Evolutionary conservation across 2,797 vertebrate species (phyloP).

Genomic region (Prionace glauca): DNA sequence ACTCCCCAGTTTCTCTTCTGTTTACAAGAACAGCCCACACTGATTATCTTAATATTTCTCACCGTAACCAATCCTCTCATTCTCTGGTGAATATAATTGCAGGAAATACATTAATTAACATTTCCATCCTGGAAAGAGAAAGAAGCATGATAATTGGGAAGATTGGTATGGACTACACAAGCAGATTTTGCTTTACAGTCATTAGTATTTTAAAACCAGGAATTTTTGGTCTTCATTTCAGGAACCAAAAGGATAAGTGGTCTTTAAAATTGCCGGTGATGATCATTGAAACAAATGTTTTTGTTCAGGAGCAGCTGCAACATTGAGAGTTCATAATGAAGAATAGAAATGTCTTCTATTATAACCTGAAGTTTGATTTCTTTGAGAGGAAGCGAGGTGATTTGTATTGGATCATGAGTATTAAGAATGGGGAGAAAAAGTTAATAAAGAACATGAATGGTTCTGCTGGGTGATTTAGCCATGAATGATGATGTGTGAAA

Average conservation of each 20-base stretch:
- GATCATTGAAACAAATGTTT: slow-evolving; percentile 13
- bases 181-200: slow-evolving; percentile 20
- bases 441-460: background rate
- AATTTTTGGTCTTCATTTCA: background rate
- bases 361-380: slow-evolving; percentile 17
- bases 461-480: background rate
- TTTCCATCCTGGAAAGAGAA: slow-evolving; percentile 12
- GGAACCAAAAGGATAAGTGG: slow-evolving; percentile 19
- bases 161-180: background rate
- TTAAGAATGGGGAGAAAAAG: background rate
- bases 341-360: background rate
- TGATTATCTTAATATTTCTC: slow-evolving; percentile 26
- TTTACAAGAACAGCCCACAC: slow-evolving; percentile 4
- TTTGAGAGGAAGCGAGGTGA: background rate
- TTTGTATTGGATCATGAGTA: background rate
- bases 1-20: background rate
- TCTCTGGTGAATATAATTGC: background rate
- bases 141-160: background rate
- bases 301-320: background rate
- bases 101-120: background rate
- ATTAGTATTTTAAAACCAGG: slow-evolving; percentile 14
- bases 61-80: background rate
- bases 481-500: background rate
- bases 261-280: background rate
- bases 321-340: background rate